Conservation (phyloP, 2,113 vertebrate species). For the Manacus vitellinus region DNA sequence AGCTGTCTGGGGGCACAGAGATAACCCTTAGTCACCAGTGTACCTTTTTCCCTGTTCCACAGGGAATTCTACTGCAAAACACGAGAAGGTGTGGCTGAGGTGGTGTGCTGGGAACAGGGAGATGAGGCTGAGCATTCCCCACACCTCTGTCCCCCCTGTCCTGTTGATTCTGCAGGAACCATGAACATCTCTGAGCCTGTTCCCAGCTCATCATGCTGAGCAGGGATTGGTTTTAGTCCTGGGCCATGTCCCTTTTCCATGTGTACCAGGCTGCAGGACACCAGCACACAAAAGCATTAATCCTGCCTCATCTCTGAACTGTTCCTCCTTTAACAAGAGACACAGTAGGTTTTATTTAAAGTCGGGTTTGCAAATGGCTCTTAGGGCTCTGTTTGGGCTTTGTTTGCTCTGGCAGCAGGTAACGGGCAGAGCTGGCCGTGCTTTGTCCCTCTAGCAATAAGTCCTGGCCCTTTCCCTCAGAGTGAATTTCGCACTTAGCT, state of each 20-base stretch:
- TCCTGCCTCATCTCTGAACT: neutral
- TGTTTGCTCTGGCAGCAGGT: neutral
- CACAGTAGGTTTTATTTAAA: neutral
- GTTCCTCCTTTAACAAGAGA: neutral
- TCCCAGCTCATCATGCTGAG: neutral
- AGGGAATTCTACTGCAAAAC: neutral
- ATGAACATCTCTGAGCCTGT: fast-evolving
- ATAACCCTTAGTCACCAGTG: neutral
- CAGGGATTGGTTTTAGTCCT: neutral
- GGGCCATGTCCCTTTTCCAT: neutral
- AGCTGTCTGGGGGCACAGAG: neutral
- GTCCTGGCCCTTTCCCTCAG: neutral
- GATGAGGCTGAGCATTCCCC: neutral
- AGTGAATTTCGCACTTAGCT: neutral
- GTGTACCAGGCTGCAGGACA: neutral
- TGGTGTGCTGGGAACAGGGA: neutral
- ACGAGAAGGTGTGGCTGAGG: neutral
- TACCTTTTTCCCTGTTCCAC: neutral
- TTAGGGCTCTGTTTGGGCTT: neutral
- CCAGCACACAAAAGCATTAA: neutral
- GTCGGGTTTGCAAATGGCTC: neutral
- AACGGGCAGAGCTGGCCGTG: neutral
- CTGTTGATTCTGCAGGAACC: neutral
- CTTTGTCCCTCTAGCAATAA: conserved; percentile 52
- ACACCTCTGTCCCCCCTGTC: fast-evolving